Conservation (phyloP, 2,888 invertebrate species). For the Drosophila robusta region DNA sequence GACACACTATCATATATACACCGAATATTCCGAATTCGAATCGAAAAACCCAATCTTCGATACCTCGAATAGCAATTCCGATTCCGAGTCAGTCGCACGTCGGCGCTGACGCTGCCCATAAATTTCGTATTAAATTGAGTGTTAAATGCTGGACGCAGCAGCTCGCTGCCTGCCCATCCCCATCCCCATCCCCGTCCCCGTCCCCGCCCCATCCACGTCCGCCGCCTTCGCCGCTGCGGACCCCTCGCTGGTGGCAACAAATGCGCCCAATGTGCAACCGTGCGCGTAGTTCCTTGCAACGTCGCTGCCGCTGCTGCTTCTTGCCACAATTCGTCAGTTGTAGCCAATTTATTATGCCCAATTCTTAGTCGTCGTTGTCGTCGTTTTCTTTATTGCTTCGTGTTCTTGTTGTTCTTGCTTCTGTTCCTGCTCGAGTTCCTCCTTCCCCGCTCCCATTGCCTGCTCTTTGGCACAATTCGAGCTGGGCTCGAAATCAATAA, state of each 20-base stretch:
- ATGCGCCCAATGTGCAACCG: slow-evolving; percentile 68
- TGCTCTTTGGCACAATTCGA: slow-evolving; percentile 33
- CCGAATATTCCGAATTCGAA: slow-evolving; percentile 20
- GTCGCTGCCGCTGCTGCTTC: slow-evolving; percentile 13
- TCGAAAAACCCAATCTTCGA: slow-evolving; percentile 29
- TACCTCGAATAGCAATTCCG: slow-evolving; percentile 16
- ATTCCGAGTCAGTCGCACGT: slow-evolving; percentile 59
- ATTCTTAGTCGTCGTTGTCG: slow-evolving; percentile 45
- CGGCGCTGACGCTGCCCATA: slow-evolving; percentile 73
- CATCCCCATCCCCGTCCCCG: slow-evolving; percentile 9
- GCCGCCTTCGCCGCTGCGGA: neutral
- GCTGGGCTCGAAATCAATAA: slow-evolving; percentile 42
- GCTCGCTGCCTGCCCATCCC: slow-evolving; percentile 5
- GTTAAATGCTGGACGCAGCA: slow-evolving; percentile 75
- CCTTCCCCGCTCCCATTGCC: neutral
- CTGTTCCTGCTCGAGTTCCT: neutral
- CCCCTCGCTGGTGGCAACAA: slow-evolving; percentile 36
- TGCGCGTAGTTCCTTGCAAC: slow-evolving; percentile 60
- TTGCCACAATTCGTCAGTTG: slow-evolving; percentile 69
- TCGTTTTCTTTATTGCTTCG: slow-evolving; percentile 45
- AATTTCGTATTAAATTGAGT: slow-evolving; percentile 80
- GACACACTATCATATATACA: slow-evolving; percentile 13
- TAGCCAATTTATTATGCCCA: slow-evolving; percentile 74
- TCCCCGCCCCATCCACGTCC: neutral
- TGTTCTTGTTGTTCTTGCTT: slow-evolving; percentile 11